Base-by-base conservation (phyloP, 2,113 vertebrate species). In the Myrmecobius fasciatus region DNA sequence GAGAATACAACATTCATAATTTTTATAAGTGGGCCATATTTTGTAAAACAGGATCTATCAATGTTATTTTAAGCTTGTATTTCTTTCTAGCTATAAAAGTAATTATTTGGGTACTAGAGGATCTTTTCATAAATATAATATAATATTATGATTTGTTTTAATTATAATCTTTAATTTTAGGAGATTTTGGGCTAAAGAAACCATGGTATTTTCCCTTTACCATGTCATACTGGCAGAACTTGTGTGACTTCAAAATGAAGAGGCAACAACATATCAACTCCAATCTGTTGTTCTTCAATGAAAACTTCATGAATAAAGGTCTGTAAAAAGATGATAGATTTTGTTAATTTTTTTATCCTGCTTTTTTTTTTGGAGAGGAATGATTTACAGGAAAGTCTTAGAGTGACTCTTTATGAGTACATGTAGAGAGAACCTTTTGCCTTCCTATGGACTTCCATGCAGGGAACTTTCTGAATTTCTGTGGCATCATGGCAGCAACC, bases 151-250 rank as follows among this genome's bases (percentile, higher is more conserved):
- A 46, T 3, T 75, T 3, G 24, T 7, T 93, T 95, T 75, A 53
- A 95, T 9, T 94, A 2, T 3, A 83, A 43, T 52, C 90, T 95
- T 97, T 4, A 91, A 28, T 93, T 90, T 26, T 53, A 99, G 98
- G 98, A 96, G 96, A 96, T 67, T 97, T 31, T 25, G 98, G 98
- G 46, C 89, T 98, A 53, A 97, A 93, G 95, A 98, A 95, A 25
- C 91, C 2, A 0, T 98, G 98, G 98, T 97, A 98, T 94, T 99
- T 98, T 89, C 98, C 98, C 3, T 97, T 98, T 90, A 98, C 97
- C 4, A 0, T 36, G 3, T 97, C 97, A 0, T 98, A 98, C 20
- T 99, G 98, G 98, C 98, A 96, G 95, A 97, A 91, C 3, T 0
- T 98, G 20, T 97, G 67, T 47, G 95, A 96, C 75, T 17, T 93